A percentile compares a stretch with the other conserved stretches of the same genome.
Conservation (phyloP, 2,113 vertebrate species). For the Gila orcuttii region DNA sequence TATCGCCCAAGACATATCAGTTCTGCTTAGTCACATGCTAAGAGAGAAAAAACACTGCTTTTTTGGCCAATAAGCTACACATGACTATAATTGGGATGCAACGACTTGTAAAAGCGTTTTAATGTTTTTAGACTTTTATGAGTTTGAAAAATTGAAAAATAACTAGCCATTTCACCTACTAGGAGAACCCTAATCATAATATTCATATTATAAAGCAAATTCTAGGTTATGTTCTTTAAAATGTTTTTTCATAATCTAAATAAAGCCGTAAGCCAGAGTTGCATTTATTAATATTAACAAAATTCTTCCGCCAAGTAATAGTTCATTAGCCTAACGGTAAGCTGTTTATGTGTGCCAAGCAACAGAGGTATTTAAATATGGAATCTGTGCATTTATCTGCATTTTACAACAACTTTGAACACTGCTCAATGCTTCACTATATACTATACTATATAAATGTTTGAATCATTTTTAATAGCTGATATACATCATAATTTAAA, state of each 20-base stretch:
- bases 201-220: too few relatives aligned
- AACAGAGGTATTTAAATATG: background rate
- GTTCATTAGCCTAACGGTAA: background rate
- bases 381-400: background rate
- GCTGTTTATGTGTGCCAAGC: background rate
- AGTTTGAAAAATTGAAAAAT: background rate
- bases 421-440: too few relatives aligned
- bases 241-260: too few relatives aligned
- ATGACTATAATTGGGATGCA: background rate
- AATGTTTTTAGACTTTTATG: background rate
- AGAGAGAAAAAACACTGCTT: too few relatives aligned
- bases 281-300: too few relatives aligned
- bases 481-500: background rate
- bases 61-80: background rate
- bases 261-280: too few relatives aligned
- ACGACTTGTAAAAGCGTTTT: background rate
- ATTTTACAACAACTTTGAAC: background rate
- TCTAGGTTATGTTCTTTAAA: too few relatives aligned
- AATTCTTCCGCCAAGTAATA: background rate
- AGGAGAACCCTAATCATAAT: too few relatives aligned
- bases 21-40: background rate
- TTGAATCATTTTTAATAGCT: background rate
- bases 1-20: background rate
- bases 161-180: too few relatives aligned
- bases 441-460: too few relatives aligned